These are phyloP conservation scores for Ichneumoninae sp. DNA, from an alignment of 2,888 invertebrate genomes.

Conservation along the genomic window DNA sequence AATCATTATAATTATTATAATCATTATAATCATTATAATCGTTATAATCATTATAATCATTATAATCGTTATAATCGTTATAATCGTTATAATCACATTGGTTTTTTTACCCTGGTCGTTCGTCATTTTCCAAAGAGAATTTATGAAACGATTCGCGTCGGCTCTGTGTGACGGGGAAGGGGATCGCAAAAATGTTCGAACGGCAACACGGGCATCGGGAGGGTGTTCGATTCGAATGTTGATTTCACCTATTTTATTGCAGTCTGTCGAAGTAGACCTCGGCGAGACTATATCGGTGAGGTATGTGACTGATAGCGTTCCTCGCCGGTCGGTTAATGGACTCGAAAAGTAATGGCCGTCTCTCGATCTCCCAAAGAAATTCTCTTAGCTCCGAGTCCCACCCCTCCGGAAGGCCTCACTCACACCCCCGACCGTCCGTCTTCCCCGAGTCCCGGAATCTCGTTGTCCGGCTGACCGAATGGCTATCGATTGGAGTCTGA, in stretches of 20 bases:
- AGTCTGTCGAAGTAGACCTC: constrained; percentile 13
- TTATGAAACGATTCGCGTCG: not conserved
- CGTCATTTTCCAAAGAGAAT: not conserved
- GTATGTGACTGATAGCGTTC: constrained; percentile 14
- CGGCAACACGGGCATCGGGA: not conserved
- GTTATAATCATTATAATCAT: too few relatives aligned
- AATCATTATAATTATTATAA: too few relatives aligned
- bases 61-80: too few relatives aligned
- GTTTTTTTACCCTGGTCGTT: not conserved
- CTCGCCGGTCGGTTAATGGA: constrained; percentile 61
- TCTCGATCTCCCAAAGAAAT: constrained; percentile 30
- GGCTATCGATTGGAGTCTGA: constrained; percentile 49
- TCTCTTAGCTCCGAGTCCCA: not conserved
- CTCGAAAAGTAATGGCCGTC: constrained; percentile 60
- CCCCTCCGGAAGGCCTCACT: constrained; percentile 14
- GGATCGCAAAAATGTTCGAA: not conserved
- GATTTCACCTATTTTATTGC: constrained; percentile 7
- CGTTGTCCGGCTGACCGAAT: constrained; percentile 57
- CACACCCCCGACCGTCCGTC: constrained; percentile 32
- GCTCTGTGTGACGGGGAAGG: not conserved
- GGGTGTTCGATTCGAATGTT: not conserved
- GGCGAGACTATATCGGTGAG: constrained; percentile 6
- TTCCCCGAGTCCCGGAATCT: constrained; percentile 48
- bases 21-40: too few relatives aligned
- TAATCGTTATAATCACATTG: too few relatives aligned